Percentiles rank a stretch among this genome's conserved stretches.
phyloP scores from a whole-genome alignment of 2,113 vertebrate genomes.

The Tetrax tetrax region DNA sequence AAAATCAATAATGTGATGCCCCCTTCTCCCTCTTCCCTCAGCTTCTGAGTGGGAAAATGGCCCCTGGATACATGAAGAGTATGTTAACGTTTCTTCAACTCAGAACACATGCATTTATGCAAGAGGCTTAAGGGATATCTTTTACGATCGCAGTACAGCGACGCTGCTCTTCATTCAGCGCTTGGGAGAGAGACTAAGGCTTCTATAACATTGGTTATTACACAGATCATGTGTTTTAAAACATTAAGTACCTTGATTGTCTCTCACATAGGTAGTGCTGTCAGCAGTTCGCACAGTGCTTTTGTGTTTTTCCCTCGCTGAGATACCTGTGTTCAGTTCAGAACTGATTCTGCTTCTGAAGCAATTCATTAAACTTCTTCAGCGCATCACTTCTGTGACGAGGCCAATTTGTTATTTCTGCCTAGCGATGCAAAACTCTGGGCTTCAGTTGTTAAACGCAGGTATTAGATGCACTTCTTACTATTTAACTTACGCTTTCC shows the following conservation, averaged over 20 bases:
- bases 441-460: background rate
- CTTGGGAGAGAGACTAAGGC: background rate
- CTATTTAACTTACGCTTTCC: background rate
- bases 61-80: background rate
- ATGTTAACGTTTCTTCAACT: background rate
- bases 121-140: slow-evolving; percentile 8
- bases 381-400: slow-evolving; percentile 42
- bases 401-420: slow-evolving; percentile 63
- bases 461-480: background rate
- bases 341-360: slow-evolving; percentile 55
- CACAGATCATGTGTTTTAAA: slow-evolving; percentile 48
- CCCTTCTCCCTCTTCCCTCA: background rate
- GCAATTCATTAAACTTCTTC: slow-evolving; percentile 61
- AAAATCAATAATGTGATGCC: background rate
- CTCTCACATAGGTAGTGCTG: slow-evolving; percentile 40
- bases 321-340: slow-evolving; percentile 41
- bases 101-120: background rate
- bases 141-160: background rate
- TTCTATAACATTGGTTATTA: slow-evolving; percentile 19
- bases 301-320: slow-evolving; percentile 39
- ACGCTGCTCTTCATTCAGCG: background rate
- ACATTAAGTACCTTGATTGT: slow-evolving; percentile 57
- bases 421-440: slow-evolving; percentile 36
- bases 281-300: slow-evolving; percentile 53
- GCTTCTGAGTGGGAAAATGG: background rate